These are phyloP conservation scores for Sepiola atlantica DNA, from an alignment of 2,888 invertebrate genomes.

Conservation along the genomic window DNA sequence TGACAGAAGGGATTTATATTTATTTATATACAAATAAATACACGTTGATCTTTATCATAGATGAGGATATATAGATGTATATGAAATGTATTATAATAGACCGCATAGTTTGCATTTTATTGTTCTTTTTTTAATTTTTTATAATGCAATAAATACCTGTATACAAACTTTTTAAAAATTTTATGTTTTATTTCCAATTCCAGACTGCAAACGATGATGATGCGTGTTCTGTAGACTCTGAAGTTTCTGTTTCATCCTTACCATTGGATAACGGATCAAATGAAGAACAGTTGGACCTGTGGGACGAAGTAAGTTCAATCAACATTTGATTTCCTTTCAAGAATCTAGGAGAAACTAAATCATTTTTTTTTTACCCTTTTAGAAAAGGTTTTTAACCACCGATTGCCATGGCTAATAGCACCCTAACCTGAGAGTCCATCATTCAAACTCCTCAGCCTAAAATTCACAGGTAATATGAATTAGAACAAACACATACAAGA, in stretches of 20 bases:
- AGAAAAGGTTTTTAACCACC: too few species aligned
- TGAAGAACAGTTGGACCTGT: slow-evolving; percentile 67
- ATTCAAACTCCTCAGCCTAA: too few species aligned
- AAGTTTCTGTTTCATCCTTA: slow-evolving; percentile 65
- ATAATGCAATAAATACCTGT: not conserved
- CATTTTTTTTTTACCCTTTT: too few species aligned
- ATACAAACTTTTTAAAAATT: slow-evolving; percentile 53
- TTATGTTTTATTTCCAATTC: not conserved
- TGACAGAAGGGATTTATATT: too few species aligned
- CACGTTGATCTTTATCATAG: too few species aligned
- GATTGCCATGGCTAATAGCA: too few species aligned
- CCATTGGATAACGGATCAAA: slow-evolving; percentile 66
- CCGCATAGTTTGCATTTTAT: not conserved
- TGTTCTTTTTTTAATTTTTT: not conserved
- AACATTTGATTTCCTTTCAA: slow-evolving; percentile 48
- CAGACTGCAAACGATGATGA: slow-evolving; percentile 61
- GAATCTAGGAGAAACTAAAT: slow-evolving; percentile 46
- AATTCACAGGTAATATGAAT: too few species aligned
- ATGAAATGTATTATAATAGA: too few species aligned
- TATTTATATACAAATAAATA: too few species aligned
- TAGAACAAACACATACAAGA: too few species aligned
- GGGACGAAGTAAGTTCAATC: slow-evolving; percentile 65
- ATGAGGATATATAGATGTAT: too few species aligned
- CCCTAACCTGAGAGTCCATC: too few species aligned
- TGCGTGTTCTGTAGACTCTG: slow-evolving; percentile 66